phyloP scores from a whole-genome alignment of 1,140 invertebrate species.

The Ganaspis sp. region DNA sequence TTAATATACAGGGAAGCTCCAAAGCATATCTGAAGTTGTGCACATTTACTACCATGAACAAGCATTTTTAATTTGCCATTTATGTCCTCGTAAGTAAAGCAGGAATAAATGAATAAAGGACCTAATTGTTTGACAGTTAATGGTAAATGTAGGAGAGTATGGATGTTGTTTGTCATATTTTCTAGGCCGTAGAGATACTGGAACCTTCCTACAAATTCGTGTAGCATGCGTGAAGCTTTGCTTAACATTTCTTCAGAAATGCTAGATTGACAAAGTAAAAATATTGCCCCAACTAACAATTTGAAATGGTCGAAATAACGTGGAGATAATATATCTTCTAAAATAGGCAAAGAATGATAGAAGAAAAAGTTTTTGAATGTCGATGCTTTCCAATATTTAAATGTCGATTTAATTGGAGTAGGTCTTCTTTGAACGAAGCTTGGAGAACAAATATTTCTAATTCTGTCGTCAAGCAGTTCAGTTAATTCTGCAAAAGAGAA shows the following conservation, averaged over 20 bases:
- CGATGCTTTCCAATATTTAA: conserved; percentile 50
- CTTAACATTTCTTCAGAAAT: conserved; percentile 27
- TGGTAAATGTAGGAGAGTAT: conserved; percentile 38
- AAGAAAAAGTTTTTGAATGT: conserved; percentile 48
- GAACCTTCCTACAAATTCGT: conserved; percentile 25
- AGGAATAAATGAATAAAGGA: conserved; percentile 33
- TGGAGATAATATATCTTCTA: conserved; percentile 39
- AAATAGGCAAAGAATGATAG: conserved; percentile 42
- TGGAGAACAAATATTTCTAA: conserved; percentile 35
- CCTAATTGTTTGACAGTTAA: conserved; percentile 33
- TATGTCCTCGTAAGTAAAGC: conserved; percentile 39
- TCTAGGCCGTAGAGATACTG: conserved; percentile 23
- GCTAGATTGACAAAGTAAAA: conserved; percentile 20
- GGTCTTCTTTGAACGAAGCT: conserved; percentile 42
- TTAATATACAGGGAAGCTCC: neutral
- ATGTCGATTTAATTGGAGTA: conserved; percentile 32
- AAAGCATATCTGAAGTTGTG: conserved; percentile 31
- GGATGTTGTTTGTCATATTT: conserved; percentile 21
- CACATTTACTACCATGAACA: conserved; percentile 29
- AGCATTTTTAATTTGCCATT: conserved; percentile 39
- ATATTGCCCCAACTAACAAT: conserved; percentile 31
- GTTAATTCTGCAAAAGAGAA: conserved; percentile 22
- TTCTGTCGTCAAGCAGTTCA: conserved; percentile 35
- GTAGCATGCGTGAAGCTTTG: neutral
- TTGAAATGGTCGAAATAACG: conserved; percentile 49